These are phyloP conservation scores for Poecilia picta DNA, from an alignment of 2,797 vertebrate species.

Conservation along the genomic window DNA sequence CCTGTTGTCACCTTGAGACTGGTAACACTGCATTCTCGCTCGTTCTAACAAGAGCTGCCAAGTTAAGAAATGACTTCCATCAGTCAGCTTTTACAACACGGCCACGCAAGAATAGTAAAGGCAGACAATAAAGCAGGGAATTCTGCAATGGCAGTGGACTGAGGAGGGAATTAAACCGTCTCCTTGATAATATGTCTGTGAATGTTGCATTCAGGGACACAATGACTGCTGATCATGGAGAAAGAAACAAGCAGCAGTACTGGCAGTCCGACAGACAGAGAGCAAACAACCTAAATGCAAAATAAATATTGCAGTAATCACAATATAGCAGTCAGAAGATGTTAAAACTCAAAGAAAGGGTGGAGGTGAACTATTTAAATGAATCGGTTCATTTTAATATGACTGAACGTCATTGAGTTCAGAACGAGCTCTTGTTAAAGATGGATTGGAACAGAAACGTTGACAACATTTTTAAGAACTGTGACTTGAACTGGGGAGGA, in stretches of 20 bases:
- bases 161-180: slow-evolving; percentile 31
- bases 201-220: slow-evolving; percentile 25
- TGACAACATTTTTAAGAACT: too few relatives aligned
- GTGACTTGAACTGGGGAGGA: not conserved
- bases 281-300: not conserved
- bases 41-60: slow-evolving; percentile 11
- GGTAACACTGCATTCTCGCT: not conserved
- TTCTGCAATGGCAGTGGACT: slow-evolving; percentile 31
- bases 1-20: not conserved
- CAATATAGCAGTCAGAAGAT: not conserved
- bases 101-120: slow-evolving; percentile 48
- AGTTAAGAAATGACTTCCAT: slow-evolving; percentile 44
- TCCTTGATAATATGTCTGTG: slow-evolving; percentile 18
- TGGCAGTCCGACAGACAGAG: not conserved
- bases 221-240: slow-evolving; percentile 65
- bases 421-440: not conserved
- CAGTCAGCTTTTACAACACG: slow-evolving; percentile 45
- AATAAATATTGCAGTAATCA: not conserved
- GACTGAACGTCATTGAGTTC: not conserved
- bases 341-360: not conserved
- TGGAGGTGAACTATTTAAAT: not conserved
- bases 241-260: slow-evolving; percentile 57
- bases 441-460: not conserved
- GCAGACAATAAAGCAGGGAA: slow-evolving; percentile 16
- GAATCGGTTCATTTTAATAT: not conserved